Evolutionary conservation across 2,888 invertebrate genomes (phyloP).

Genomic region (Apamea anceps): DNA sequence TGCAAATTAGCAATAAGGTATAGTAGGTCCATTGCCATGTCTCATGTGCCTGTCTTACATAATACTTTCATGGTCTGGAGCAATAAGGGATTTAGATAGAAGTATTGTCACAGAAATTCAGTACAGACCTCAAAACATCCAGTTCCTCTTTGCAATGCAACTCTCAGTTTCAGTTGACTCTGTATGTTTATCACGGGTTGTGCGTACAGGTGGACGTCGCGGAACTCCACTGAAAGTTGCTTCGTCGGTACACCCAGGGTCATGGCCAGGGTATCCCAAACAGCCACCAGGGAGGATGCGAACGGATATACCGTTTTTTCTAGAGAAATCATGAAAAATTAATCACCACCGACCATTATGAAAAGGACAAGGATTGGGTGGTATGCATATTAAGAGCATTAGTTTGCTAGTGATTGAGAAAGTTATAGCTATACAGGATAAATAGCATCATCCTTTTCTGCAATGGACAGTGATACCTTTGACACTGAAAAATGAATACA

Average conservation of each 20-base stretch:
- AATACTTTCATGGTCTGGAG: neutral
- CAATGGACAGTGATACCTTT: neutral
- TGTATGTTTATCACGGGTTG: slow-evolving; percentile 91
- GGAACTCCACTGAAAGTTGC: slow-evolving; percentile 92
- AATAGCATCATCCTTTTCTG: neutral
- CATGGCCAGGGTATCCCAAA: slow-evolving; percentile 93
- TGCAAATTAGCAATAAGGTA: neutral
- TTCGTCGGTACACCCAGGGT: slow-evolving; percentile 88
- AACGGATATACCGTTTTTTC: slow-evolving; percentile 94
- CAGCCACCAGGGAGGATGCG: slow-evolving; percentile 92
- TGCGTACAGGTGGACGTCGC: slow-evolving; percentile 90
- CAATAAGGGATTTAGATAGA: neutral
- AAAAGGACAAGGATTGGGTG: neutral
- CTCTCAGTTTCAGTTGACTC: slow-evolving; percentile 86
- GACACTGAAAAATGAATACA: neutral
- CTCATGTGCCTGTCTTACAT: neutral
- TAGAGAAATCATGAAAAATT: slow-evolving; percentile 57
- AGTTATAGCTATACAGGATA: neutral
- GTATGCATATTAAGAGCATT: neutral
- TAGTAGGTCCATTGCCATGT: neutral
- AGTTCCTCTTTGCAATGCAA: slow-evolving; percentile 91
- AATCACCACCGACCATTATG: no score
- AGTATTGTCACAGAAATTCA: neutral
- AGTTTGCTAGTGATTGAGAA: neutral
- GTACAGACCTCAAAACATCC: slow-evolving; percentile 90